Base-by-base conservation (phyloP, 2,888 invertebrate species). In the Leptinotarsa juncta region DNA sequence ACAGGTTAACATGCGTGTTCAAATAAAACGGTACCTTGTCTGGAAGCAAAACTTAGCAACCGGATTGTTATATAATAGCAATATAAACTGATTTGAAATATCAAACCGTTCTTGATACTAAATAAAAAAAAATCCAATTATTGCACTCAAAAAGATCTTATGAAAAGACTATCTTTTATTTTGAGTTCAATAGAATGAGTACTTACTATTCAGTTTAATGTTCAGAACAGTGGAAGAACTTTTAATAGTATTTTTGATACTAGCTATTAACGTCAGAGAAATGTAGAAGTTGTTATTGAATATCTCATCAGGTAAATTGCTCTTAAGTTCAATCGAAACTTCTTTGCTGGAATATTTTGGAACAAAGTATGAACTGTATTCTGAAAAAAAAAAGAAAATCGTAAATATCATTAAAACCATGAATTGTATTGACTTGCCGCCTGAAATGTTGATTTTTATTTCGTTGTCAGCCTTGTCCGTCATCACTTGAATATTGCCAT, bases 201-300 rank as follows among this genome's bases (percentile, higher is more conserved):
- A 75, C 77, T 74, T 71, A 79, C 79, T 71, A n/a, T 73, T 50
- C 16, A 77, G 20, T 42, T 50, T 32, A 16, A 79, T 76, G 16
- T 76, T 79, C n/a, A 81, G 23, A 32, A 81, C 79, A 42, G 79
- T 74, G 7, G 73, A 70, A 3, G 79, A 49, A 16, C 66, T 71
- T 50, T 77, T 71, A 14, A 48, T 18, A 16, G 75, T 76, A 20
- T 15, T 69, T 48, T 51, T 70, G 42, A 78, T 77, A 26, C 57
- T 71, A n/a, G 78, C 79, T 32, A 60, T 71, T 18, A 81, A 49
- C 67, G 77, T 78, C 42, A 81, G 71, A 16, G 79, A 48, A 51
- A 80, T 70, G 57, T 79, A 70, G 2, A 76, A 32, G 16, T 48
- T 73, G 1, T 75, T 65, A 3, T 72, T 51, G 0, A 79, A 49